Evolutionary conservation across 2,797 vertebrate species (phyloP).

Genomic region (Microctenopoma steveboyesi): DNA sequence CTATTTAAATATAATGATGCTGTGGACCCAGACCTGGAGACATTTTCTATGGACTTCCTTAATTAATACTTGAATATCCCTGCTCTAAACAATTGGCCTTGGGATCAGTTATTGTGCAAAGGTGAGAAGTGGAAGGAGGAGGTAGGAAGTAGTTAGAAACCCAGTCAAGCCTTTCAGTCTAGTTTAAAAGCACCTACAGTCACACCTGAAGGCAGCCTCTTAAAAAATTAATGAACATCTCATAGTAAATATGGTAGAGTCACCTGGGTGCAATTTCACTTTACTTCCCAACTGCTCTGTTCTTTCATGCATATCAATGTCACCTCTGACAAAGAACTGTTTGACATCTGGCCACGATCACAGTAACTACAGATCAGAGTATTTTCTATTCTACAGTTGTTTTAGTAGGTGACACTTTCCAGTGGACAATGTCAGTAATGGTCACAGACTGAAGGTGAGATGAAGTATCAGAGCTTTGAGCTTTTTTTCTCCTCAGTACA

Average conservation of each 20-base stretch:
- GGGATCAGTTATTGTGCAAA: slow-evolving; percentile 55
- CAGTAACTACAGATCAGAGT: slow-evolving; percentile 33
- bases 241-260: slow-evolving; percentile 66
- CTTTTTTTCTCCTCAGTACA: too few species aligned
- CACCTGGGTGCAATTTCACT: slow-evolving; percentile 14
- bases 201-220: slow-evolving; percentile 13
- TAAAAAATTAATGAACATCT: slow-evolving; percentile 66
- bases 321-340: slow-evolving; percentile 25
- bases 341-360: slow-evolving; percentile 46
- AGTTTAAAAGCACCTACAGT: slow-evolving; percentile 16
- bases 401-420: too few species aligned
- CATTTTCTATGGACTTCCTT: too few species aligned
- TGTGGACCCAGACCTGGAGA: too few species aligned
- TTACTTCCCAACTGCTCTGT: slow-evolving; percentile 39
- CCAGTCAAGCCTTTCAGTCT: background rate
- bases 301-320: slow-evolving; percentile 58
- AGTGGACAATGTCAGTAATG: too few species aligned
- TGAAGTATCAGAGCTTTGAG: too few species aligned
- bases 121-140: background rate
- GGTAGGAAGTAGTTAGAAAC: background rate
- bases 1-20: too few species aligned
- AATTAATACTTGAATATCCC: too few species aligned
- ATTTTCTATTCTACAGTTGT: background rate
- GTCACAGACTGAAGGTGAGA: too few species aligned
- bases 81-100: slow-evolving; percentile 48